Percentiles rank a stretch among this genome's conserved stretches.
phyloP scores from a whole-genome alignment of 1,140 invertebrate genomes.

The Solenopsis invicta region DNA sequence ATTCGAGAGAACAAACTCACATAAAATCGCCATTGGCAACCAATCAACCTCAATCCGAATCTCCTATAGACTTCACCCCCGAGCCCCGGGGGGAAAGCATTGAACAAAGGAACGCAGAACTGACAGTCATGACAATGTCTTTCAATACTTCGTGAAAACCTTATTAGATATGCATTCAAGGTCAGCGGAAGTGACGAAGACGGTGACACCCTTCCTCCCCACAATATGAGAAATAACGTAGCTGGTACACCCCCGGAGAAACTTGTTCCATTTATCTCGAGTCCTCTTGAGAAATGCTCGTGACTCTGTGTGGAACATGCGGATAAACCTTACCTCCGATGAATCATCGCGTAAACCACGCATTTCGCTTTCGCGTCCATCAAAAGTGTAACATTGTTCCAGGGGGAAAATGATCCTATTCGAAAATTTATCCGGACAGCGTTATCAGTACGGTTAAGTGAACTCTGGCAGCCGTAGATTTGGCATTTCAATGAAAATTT shows the following conservation, averaged over 20 bases:
- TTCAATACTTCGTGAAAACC: neutral
- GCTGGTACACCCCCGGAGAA: slow-evolving; percentile 17
- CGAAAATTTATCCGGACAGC: slow-evolving; percentile 33
- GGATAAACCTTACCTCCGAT: slow-evolving; percentile 50
- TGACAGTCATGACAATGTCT: neutral
- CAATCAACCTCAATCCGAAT: slow-evolving; percentile 11
- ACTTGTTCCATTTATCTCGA: slow-evolving; percentile 61
- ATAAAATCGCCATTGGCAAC: neutral
- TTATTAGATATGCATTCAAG: slow-evolving; percentile 26
- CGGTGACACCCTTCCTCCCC: neutral
- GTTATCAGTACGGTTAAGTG: slow-evolving; percentile 4
- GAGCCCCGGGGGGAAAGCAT: neutral
- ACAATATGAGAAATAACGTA: slow-evolving; percentile 54
- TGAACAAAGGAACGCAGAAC: neutral
- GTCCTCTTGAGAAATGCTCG: slow-evolving; percentile 56
- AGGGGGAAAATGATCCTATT: slow-evolving; percentile 29
- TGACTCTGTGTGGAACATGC: slow-evolving; percentile 16
- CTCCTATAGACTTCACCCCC: neutral
- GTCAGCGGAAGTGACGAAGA: neutral
- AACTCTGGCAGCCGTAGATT: neutral
- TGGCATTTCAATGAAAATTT: neutral
- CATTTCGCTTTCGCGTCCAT: slow-evolving; percentile 50
- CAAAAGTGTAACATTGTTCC: slow-evolving; percentile 29
- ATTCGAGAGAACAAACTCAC: neutral
- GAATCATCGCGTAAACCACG: slow-evolving; percentile 50